Conservation (phyloP, 2,113 vertebrate genomes). For the Poeciliopsis occidentalis region DNA sequence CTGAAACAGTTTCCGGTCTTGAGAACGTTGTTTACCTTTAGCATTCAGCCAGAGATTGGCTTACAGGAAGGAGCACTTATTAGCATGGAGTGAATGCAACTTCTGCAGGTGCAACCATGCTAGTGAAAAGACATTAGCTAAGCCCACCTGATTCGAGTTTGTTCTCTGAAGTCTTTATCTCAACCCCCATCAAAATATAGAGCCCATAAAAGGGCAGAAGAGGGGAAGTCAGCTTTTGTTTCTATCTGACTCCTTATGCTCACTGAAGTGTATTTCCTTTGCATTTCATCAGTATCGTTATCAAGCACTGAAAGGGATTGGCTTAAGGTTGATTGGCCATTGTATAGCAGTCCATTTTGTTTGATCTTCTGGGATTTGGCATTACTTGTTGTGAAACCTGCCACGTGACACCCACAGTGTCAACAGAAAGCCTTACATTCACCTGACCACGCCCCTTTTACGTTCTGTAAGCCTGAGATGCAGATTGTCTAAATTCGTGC, state of each 20-base stretch:
- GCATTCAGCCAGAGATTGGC: conserved; percentile 4
- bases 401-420: conserved; percentile 33
- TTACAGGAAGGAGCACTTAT: conserved; percentile 24
- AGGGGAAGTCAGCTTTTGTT: conserved; percentile 44
- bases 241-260: conserved; percentile 25
- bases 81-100: conserved; percentile 39
- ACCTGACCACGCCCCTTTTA: conserved; percentile 26
- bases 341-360: conserved; percentile 47
- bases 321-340: conserved; percentile 45
- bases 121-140: conserved; percentile 42
- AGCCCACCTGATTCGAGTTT: conserved; percentile 51
- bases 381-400: conserved; percentile 26
- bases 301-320: conserved; percentile 38
- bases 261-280: conserved; percentile 31
- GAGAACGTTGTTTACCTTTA: background rate
- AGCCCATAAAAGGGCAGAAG: conserved; percentile 42
- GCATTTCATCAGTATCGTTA: conserved; percentile 39
- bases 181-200: conserved; percentile 44
- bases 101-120: conserved; percentile 52
- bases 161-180: conserved; percentile 52
- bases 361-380: conserved; percentile 19
- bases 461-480: conserved; percentile 17
- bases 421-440: conserved; percentile 41
- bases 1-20: conserved; percentile 21
- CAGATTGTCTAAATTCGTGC: conserved; percentile 6